Percentiles rank a stretch among this genome's conserved stretches.
Conservation (phyloP, 2,888 invertebrate species). For the Nomada hirtipes region DNA sequence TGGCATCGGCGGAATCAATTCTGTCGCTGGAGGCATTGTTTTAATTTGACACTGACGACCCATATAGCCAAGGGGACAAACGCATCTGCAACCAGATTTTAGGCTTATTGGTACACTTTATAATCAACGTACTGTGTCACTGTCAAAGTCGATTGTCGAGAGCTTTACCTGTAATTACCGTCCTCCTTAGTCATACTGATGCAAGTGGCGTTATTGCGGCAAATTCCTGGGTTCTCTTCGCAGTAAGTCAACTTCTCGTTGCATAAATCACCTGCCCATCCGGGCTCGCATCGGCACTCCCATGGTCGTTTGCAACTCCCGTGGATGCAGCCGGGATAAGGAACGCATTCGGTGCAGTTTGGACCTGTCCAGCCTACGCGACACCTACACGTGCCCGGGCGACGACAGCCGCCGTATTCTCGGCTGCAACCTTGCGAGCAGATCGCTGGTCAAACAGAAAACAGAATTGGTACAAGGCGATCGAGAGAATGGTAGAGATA, state of each 20-base stretch:
- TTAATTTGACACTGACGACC: slow-evolving; percentile 91
- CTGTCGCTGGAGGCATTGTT: slow-evolving; percentile 78
- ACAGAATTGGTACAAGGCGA: not conserved
- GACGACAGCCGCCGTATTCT: slow-evolving; percentile 93
- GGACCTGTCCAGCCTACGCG: slow-evolving; percentile 95
- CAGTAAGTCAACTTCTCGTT: slow-evolving; percentile 95
- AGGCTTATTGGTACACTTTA: not conserved
- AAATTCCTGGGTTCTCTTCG: slow-evolving; percentile 90
- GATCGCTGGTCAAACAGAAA: slow-evolving; percentile 87
- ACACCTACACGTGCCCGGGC: slow-evolving; percentile 93
- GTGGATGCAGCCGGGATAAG: slow-evolving; percentile 95
- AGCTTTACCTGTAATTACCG: slow-evolving; percentile 90
- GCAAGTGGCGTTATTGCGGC: slow-evolving; percentile 93
- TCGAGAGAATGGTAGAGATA: not conserved
- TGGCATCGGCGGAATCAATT: slow-evolving; percentile 78
- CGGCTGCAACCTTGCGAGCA: slow-evolving; percentile 93
- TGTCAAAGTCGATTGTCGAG: not conserved
- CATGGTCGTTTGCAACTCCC: slow-evolving; percentile 94
- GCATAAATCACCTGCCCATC: slow-evolving; percentile 96
- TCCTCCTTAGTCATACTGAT: slow-evolving; percentile 91
- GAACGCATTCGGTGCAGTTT: slow-evolving; percentile 90
- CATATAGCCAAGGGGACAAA: slow-evolving; percentile 90
- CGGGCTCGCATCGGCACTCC: slow-evolving; percentile 95
- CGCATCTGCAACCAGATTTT: slow-evolving; percentile 85
- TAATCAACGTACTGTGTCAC: not conserved